phyloP scores from a whole-genome alignment of 2,888 invertebrate genomes.

The Drosophila limbata region DNA sequence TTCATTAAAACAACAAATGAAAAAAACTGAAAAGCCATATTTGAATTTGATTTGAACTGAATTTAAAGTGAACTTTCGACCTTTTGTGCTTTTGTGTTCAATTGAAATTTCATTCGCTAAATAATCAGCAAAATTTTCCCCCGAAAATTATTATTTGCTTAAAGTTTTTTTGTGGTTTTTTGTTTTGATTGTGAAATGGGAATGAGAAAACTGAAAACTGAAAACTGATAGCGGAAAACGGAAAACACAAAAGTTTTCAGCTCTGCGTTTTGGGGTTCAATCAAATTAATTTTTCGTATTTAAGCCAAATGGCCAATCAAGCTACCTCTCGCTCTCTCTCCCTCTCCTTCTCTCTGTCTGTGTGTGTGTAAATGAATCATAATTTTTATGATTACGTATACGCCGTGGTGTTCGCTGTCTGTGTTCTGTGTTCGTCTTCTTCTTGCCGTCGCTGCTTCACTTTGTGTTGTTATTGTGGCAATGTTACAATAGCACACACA shows the following conservation, averaged over 20 bases:
- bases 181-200: neutral
- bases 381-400: slow-evolving; percentile 74
- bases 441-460: too few relatives aligned
- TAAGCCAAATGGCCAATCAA: slow-evolving; percentile 57
- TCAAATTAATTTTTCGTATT: slow-evolving; percentile 74
- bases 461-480: slow-evolving; percentile 65
- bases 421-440: slow-evolving; percentile 19
- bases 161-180: slow-evolving; percentile 37
- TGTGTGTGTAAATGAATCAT: slow-evolving; percentile 62
- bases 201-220: slow-evolving; percentile 12
- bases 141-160: slow-evolving; percentile 39
- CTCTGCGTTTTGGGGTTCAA: slow-evolving; percentile 44
- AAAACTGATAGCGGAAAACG: neutral
- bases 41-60: too few relatives aligned
- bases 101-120: too few relatives aligned
- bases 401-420: slow-evolving; percentile 44
- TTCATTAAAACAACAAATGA: too few relatives aligned
- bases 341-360: slow-evolving; percentile 6
- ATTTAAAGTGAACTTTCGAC: too few relatives aligned
- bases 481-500: slow-evolving; percentile 34
- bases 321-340: neutral
- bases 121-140: too few relatives aligned
- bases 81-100: too few relatives aligned
- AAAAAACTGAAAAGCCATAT: too few relatives aligned
- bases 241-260: slow-evolving; percentile 35